Conservation (phyloP, 2,797 vertebrate species). For the Squalus acanthias region DNA sequence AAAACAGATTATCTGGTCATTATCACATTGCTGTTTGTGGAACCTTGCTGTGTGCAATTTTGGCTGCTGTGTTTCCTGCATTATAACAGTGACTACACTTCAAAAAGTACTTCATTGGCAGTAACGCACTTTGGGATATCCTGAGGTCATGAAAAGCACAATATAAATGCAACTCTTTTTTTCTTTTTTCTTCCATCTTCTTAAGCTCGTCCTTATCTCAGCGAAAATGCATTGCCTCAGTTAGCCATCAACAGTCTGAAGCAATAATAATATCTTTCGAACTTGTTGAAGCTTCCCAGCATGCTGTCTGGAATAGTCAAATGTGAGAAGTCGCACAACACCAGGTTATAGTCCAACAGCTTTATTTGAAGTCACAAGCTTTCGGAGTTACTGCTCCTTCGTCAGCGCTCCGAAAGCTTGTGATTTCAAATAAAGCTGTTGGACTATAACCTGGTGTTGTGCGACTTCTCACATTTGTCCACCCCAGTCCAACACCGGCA, state of each 20-base stretch:
- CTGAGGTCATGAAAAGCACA: background rate
- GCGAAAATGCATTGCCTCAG: background rate
- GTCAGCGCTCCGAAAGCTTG: too few relatives aligned
- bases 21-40: background rate
- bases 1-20: background rate
- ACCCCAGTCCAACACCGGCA: too few relatives aligned
- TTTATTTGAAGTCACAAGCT: too few relatives aligned
- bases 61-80: background rate
- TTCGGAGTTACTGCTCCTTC: too few relatives aligned
- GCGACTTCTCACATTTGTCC: too few relatives aligned
- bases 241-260: background rate
- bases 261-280: background rate
- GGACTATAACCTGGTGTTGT: too few relatives aligned
- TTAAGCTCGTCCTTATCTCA: background rate
- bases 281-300: background rate
- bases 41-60: background rate
- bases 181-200: background rate
- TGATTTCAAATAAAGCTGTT: too few relatives aligned
- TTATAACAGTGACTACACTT: background rate
- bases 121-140: background rate
- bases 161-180: background rate
- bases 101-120: background rate
- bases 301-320: background rate
- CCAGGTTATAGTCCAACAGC: too few relatives aligned
- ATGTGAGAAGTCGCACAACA: too few relatives aligned